Evolutionary conservation across 2,797 vertebrate genomes (phyloP), one percentile per base, ranked within the genome.

Genomic region (Acanthiza pusilla): DNA sequence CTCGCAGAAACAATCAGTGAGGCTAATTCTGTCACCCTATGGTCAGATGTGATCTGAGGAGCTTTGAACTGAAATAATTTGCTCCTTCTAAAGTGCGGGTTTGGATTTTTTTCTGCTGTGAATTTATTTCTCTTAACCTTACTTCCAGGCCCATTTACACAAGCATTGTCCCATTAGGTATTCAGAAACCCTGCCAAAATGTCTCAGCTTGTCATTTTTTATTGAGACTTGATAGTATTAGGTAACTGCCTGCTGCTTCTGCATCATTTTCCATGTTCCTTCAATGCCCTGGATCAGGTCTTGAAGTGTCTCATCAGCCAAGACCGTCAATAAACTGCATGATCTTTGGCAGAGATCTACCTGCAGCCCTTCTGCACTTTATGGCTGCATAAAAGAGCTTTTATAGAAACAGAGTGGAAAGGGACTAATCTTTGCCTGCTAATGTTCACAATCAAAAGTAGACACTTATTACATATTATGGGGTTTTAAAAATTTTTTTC

Each of bases 201-300:
- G 42, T 83, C 85, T 94, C 82, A 74, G 85, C 79, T 88, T 90
- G 93, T 93, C 83, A 66, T 71, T 85, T 89, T 77, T 86, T 90
- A 95, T 68, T 89, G 93, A 78, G 86, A 90, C 63, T 91, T 83
- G 68, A 68, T 93, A 73, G 58, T 68, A 80, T 89, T 93, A 88
- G 85, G 73, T 94, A 93, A 84, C 85, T 51, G 83, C 91, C 88
- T 91, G 89, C 71, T 94, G 78, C 55, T 94, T 79, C 75, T 89
- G 76, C 91, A 86, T 83, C 68, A 38, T 91, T 74, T 93, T 53
- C 73, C 18, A 1, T 71, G 82, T 83, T 94, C 61, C 76, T 74
- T 51, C 70, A 47, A 2, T 26, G 62, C 47, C 13, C 82, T 43
- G 62, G 45, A 71, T 85, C 91, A 57, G 42, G 43, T 89, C 89